Evolutionary conservation across 2,113 vertebrate genomes (phyloP).

Genomic region (Astatotilapia flaviijosephi): DNA sequence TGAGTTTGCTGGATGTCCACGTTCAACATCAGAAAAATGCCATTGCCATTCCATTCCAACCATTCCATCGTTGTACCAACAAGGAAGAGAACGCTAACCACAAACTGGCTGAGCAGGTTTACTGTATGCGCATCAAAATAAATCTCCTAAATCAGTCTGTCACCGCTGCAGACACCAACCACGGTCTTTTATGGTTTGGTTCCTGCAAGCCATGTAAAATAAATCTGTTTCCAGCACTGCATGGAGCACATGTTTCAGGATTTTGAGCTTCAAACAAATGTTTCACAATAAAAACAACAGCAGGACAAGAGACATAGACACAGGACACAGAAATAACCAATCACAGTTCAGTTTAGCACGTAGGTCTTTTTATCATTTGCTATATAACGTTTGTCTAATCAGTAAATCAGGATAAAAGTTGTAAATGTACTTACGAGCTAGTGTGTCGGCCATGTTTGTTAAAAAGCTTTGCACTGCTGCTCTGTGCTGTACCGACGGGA

Average conservation of each 20-base stretch:
- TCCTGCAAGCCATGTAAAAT: not conserved
- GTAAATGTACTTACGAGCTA: not conserved
- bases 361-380: not conserved
- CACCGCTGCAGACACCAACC: not conserved
- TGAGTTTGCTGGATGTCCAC: not conserved
- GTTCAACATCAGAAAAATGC: not conserved
- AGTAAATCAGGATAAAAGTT: not conserved
- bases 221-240: not conserved
- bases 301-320: not conserved
- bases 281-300: not conserved
- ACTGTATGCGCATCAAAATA: not conserved
- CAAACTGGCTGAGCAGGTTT: not conserved
- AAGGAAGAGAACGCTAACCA: not conserved
- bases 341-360: not conserved
- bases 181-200: not conserved
- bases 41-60: too few species aligned
- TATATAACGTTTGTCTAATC: not conserved
- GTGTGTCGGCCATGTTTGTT: not conserved
- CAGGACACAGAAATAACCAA: not conserved
- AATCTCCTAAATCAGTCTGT: not conserved
- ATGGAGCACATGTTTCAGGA: not conserved
- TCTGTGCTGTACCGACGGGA: fast-evolving
- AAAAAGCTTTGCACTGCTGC: not conserved
- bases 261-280: not conserved
- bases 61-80: not conserved